Evolutionary conservation across 2,888 invertebrate species (phyloP), one percentile per base, ranked within the genome.

Genomic region (Myathropa florea): DNA sequence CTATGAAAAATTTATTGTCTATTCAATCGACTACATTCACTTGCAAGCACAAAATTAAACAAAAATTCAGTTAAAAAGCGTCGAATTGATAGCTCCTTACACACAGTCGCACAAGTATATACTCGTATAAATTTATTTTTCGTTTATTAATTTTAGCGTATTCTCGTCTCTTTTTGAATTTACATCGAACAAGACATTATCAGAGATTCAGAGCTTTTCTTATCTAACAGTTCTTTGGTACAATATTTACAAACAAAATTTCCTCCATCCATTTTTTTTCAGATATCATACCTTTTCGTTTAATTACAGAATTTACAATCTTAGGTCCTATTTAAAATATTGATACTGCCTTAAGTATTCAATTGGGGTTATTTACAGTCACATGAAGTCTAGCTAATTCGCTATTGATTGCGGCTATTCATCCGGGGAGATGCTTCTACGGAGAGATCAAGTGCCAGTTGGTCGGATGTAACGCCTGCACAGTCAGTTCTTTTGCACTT

Each of bases 171-270:
- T n/a, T n/a, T 46, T 46, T 18, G 18, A 18, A 18, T 46, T 28
- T 57, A 78, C 33, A 68, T 26, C 39, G 23, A 75, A 55, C 30
- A 21, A 18, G 46, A 61, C 46, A 46, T 18, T 6, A 4, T n/a
- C n/a, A n/a, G 46, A 46, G 46, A 46, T 46, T 46, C 18, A 18
- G 46, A 46, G 18, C 1, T 7, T 18, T 46, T 18, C 46, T 46
- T 71, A 84, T 68, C 76, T 71, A 71, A 84, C 65, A 84, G 67
- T 72, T 84, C 84, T 84, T 84, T 84, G 84, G 84, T 84, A 81
- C 84, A 81, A 71, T 84, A 84, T 84, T 81, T 84, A 84, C 84
- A 84, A 36, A 46, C 46, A 18, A 46, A 18, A 18, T 46, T 46
- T 18, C n/a, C 46, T 18, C 18, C 46, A 18, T 18, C 18, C 18